Conservation (phyloP, 2,113 vertebrate genomes). For the Aviceda subcristata region DNA sequence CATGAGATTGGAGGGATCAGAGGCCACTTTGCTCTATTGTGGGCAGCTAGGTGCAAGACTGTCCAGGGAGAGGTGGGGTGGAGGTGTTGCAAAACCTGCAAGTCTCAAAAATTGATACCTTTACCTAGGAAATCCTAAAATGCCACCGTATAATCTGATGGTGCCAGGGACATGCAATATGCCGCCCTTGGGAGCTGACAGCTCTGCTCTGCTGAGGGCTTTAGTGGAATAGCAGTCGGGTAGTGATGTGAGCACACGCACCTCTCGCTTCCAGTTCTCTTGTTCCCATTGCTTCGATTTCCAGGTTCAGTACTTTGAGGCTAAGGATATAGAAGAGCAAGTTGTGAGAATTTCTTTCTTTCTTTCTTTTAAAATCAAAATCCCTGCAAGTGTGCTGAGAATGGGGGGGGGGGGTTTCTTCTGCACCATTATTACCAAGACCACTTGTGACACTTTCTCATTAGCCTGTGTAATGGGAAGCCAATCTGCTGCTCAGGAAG, state of each 20-base stretch:
- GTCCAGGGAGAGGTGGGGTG: neutral
- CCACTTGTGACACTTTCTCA: constrained; percentile 46
- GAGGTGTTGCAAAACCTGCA: neutral
- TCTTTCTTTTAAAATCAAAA: neutral
- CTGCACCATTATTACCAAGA: neutral
- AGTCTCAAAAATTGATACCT: neutral
- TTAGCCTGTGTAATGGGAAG: constrained; percentile 50
- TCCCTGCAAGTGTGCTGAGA: neutral
- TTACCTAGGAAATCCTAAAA: neutral
- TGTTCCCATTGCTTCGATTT: neutral
- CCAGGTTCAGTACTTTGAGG: neutral
- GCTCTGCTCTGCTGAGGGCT: neutral
- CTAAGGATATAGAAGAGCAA: neutral
- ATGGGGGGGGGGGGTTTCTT: neutral
- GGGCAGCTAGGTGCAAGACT: neutral
- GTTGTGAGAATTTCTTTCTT: neutral
- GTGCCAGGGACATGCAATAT: neutral
- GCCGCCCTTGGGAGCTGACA: neutral
- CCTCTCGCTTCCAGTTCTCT: neutral
- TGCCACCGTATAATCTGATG: neutral
- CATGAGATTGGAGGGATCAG: neutral
- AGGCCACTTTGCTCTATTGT: neutral
- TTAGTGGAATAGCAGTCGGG: rapidly evolving
- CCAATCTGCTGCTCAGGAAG: constrained; percentile 47
- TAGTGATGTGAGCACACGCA: neutral